Evolutionary conservation across 1,140 invertebrate genomes (phyloP), one percentile per base, ranked within the genome.

Genomic region (Heliconius melpomene): DNA sequence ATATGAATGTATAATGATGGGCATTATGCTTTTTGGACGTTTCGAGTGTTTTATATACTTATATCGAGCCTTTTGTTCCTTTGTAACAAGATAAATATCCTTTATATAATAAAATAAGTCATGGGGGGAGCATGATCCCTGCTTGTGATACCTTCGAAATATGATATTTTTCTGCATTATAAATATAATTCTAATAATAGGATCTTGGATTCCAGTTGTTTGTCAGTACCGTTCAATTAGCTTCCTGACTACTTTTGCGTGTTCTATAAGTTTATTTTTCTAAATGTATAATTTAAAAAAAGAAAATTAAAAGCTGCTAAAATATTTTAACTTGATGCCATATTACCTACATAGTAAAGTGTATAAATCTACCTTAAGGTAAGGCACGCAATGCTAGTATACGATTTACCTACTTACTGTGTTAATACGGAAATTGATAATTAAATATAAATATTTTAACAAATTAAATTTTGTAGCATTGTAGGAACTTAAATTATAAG

Each of bases 1-100:
- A 91, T 89, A 94, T 93, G 91, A 94, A 94, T 94, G 84, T 93
- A 92, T 94, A 94, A 94, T 94, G 91, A 94, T 89, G 87, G 91
- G 89, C 88, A 91, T 93, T 94, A 93, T 94, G 87, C 90, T 89
- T 86, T 91, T 88, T 90, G 84, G 87, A 90, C 88, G 85, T 91
- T 91, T 94, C 86, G 85, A 94, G 92, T 94, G 93, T 93, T 94
- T 93, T 94, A 94, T 94, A 83, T 94, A 92, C 86, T 88, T 89
- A 88, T 90, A 91, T 87, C 90, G 85, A 78, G 86, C 78, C 88
- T 87, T 93, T 94, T 94, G 92, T 94, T 90, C 91, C 89, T 88
- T 93, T 92, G 90, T 91, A 86, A 85, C 81, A 81, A 91, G 86
- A 92, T 92, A 88, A 89, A 94, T 91, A 54, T 86, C 87, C 80